Conservation (phyloP, 2,113 vertebrate genomes). For the Rhea pennata region DNA sequence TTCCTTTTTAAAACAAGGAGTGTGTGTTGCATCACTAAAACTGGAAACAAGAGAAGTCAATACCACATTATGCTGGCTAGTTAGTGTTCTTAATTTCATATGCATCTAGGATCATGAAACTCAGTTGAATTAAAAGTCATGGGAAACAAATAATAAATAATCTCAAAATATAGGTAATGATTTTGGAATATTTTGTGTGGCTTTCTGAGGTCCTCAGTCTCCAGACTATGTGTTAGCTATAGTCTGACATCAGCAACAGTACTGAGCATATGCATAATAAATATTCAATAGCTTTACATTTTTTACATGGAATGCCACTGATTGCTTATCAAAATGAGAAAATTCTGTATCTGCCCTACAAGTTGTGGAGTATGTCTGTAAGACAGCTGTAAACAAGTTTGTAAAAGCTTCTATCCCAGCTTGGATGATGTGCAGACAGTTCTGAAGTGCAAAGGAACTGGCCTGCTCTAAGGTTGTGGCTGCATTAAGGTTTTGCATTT, state of each 20-base stretch:
- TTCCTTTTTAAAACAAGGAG: not conserved
- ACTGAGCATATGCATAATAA: not conserved
- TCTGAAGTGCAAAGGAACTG: not conserved
- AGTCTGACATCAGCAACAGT: not conserved
- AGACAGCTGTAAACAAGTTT: not conserved
- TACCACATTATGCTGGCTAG: not conserved
- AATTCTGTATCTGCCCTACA: not conserved
- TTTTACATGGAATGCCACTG: not conserved
- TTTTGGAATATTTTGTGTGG: not conserved
- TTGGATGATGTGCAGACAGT: not conserved
- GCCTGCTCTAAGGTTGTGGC: not conserved
- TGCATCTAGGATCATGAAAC: not conserved
- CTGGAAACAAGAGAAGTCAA: not conserved
- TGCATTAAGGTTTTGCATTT: not conserved
- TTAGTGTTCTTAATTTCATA: not conserved
- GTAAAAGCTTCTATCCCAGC: not conserved
- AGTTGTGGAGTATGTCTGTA: not conserved
- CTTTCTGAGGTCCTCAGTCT: not conserved
- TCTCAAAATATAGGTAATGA: not conserved
- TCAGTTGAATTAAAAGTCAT: not conserved
- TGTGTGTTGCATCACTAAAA: not conserved
- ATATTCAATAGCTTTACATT: slow-evolving; percentile 26
- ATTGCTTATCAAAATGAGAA: not conserved
- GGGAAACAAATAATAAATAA: not conserved
- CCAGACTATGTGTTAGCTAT: not conserved